phyloP scores from a whole-genome alignment of 2,888 invertebrate species.

The Eucriotettix oculatus region DNA sequence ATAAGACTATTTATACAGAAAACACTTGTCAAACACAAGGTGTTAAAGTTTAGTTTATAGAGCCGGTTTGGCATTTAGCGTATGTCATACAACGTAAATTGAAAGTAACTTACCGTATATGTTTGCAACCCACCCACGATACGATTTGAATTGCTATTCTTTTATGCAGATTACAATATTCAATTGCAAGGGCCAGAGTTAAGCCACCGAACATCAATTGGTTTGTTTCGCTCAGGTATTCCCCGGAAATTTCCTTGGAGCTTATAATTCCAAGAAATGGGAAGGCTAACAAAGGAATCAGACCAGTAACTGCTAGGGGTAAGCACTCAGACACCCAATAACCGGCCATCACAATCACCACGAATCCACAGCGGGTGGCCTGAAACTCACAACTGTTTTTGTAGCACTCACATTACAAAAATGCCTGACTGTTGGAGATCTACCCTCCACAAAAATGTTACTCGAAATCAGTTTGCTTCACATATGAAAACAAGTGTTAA shows the following conservation, averaged over 20 bases:
- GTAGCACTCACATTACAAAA: too few relatives aligned
- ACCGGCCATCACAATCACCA: background rate
- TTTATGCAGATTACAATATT: slow-evolving; percentile 76
- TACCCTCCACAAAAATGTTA: too few relatives aligned
- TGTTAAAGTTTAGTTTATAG: too few relatives aligned
- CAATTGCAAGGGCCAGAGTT: slow-evolving; percentile 79
- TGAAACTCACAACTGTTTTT: too few relatives aligned
- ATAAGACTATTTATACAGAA: too few relatives aligned
- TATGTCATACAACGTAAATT: too few relatives aligned
- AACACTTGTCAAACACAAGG: too few relatives aligned
- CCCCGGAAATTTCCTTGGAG: background rate
- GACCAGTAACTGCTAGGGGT: background rate
- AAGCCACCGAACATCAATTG: slow-evolving; percentile 45
- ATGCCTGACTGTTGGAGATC: too few relatives aligned
- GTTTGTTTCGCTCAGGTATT: background rate
- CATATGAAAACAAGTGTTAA: too few relatives aligned
- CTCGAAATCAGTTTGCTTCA: too few relatives aligned
- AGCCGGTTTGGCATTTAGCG: too few relatives aligned
- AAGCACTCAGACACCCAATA: background rate
- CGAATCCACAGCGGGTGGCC: background rate
- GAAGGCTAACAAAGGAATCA: background rate
- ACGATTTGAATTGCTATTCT: slow-evolving; percentile 73
- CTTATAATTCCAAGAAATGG: background rate
- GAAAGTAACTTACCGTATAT: slow-evolving; percentile 35
- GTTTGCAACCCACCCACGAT: slow-evolving; percentile 56